A percentile compares a stretch with the other conserved stretches of the same genome.
Conservation (phyloP, 2,113 vertebrate species). For the Helogale parvula region DNA sequence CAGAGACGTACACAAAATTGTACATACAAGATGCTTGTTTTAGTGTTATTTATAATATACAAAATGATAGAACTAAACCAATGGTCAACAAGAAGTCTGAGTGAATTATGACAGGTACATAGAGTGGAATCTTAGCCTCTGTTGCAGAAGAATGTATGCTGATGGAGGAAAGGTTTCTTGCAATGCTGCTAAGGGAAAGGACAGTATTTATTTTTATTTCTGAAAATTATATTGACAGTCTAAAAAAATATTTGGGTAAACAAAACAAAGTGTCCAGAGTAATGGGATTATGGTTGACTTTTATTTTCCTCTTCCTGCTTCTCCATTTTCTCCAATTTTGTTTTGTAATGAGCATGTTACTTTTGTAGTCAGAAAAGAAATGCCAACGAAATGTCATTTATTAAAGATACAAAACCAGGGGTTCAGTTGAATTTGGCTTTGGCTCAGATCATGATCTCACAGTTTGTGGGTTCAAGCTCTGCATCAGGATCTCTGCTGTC, state of each 20-base stretch:
- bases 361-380: background rate
- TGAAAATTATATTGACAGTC: background rate
- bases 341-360: background rate
- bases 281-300: background rate
- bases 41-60: background rate
- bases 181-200: background rate
- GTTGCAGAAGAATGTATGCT: background rate
- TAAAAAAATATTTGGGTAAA: background rate
- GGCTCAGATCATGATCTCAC: too few species aligned
- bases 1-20: background rate
- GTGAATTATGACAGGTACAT: too few species aligned
- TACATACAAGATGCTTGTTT: background rate
- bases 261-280: background rate
- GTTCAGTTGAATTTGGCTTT: too few species aligned
- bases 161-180: background rate
- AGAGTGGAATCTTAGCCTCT: rapidly evolving
- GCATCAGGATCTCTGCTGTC: too few species aligned
- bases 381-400: background rate
- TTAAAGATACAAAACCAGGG: background rate
- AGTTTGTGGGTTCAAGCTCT: too few species aligned
- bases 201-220: background rate
- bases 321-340: background rate
- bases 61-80: background rate
- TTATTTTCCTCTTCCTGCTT: background rate
- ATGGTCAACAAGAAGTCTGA: background rate